A percentile compares a stretch with the other conserved stretches of the same genome.
phyloP scores from a whole-genome alignment of 2,888 invertebrate species.

The Leptodirus hochenwartii region DNA sequence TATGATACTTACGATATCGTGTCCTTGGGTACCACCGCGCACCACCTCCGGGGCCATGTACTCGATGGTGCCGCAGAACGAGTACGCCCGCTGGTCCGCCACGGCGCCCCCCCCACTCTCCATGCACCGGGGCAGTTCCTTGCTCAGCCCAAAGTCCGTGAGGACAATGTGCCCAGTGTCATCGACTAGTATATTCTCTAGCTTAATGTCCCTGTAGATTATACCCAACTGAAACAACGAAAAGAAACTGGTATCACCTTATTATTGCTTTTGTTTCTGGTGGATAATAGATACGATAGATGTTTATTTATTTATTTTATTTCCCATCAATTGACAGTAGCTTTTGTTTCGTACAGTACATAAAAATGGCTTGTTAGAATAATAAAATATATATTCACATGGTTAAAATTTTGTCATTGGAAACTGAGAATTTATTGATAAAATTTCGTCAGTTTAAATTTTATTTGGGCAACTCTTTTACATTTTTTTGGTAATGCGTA shows the following conservation, averaged over 20 bases:
- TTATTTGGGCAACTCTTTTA: no score
- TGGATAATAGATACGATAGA: no score
- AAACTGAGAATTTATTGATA: no score
- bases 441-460: no score
- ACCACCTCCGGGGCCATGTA: constrained; percentile 87
- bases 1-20: constrained; percentile 71
- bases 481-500: no score
- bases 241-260: constrained; percentile 6
- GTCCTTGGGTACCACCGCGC: constrained; percentile 71
- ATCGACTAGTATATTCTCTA: constrained; percentile 93
- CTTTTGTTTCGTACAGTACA: no score
- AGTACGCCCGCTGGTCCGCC: constrained; percentile 70
- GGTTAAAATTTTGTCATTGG: not conserved
- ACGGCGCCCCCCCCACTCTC: constrained; percentile 19
- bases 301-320: no score
- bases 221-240: constrained; percentile 66
- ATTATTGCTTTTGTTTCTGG: no score
- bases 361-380: no score
- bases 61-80: constrained; percentile 96
- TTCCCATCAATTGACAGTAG: no score
- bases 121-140: constrained; percentile 53
- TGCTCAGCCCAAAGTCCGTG: constrained; percentile 95
- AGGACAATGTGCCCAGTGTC: constrained; percentile 87
- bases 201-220: constrained; percentile 93
- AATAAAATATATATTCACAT: constrained; percentile 1